phyloP scores from a whole-genome alignment of 2,888 invertebrate genomes.

The Apamea monoglypha region DNA sequence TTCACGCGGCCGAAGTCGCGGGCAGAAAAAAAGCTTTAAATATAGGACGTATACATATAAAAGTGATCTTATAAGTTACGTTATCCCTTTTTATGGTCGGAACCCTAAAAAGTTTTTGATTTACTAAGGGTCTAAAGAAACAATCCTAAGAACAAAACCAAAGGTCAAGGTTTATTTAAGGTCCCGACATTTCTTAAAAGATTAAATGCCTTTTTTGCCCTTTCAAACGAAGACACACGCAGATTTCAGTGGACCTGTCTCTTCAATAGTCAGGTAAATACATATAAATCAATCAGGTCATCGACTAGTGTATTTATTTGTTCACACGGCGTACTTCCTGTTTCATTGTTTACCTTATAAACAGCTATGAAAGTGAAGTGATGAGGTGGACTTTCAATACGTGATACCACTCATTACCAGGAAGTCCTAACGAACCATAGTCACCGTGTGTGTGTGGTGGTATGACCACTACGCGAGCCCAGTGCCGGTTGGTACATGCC shows the following conservation, averaged over 20 bases:
- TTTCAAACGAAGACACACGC: background rate
- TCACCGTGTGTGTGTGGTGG: background rate
- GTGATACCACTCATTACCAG: background rate
- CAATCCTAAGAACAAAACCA: background rate
- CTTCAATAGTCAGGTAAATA: background rate
- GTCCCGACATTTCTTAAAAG: background rate
- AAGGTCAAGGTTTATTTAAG: background rate
- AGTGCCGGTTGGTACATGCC: no score
- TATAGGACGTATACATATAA: no score
- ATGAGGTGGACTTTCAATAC: background rate
- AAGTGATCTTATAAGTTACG: background rate
- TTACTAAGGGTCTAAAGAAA: background rate
- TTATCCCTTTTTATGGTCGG: background rate
- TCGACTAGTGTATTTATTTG: background rate
- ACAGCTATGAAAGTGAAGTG: background rate
- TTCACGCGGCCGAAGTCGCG: no score
- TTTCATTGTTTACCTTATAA: constrained; percentile 5
- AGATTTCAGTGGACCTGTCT: background rate
- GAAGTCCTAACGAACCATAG: background rate
- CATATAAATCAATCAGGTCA: background rate
- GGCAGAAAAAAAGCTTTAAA: no score
- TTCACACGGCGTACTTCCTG: background rate
- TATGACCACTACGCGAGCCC: no score
- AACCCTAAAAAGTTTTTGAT: background rate
- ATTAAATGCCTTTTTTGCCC: background rate